Evolutionary conservation across 2,888 invertebrate genomes (phyloP).

Genomic region (Octonoba sinensis): DNA sequence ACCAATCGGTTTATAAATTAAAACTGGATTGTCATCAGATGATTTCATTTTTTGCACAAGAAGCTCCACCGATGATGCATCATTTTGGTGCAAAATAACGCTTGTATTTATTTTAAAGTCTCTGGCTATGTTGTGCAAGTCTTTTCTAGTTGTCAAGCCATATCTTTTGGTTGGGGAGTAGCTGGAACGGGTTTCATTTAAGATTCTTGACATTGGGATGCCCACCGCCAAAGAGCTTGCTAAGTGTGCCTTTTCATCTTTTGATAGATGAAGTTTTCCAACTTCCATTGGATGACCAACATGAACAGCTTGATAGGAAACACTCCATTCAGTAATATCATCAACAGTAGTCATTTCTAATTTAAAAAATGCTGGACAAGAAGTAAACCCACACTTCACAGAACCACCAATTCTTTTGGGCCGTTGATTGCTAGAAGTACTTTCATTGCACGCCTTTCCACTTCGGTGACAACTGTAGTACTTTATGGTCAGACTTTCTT

Average conservation of each 20-base stretch:
- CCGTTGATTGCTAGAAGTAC: no score
- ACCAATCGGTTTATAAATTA: slow-evolving; percentile 8
- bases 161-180: slow-evolving; percentile 1
- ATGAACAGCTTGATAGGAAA: slow-evolving; percentile 2
- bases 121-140: neutral
- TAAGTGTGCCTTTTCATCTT: neutral
- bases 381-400: neutral
- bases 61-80: slow-evolving; percentile 8
- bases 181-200: neutral
- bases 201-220: neutral
- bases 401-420: no score
- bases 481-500: no score
- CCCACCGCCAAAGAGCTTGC: neutral
- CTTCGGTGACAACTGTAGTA: no score
- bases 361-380: slow-evolving; percentile 5
- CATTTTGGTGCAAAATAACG: neutral
- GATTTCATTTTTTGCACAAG: slow-evolving; percentile 8
- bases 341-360: neutral
- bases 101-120: slow-evolving; percentile 3
- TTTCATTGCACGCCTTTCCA: no score
- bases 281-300: slow-evolving; percentile 6
- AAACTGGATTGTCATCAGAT: slow-evolving; percentile 2
- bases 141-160: neutral
- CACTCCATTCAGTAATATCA: neutral
- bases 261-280: neutral